Base-by-base conservation (phyloP, 2,888 invertebrate species). In the Nemoura dubitans region DNA sequence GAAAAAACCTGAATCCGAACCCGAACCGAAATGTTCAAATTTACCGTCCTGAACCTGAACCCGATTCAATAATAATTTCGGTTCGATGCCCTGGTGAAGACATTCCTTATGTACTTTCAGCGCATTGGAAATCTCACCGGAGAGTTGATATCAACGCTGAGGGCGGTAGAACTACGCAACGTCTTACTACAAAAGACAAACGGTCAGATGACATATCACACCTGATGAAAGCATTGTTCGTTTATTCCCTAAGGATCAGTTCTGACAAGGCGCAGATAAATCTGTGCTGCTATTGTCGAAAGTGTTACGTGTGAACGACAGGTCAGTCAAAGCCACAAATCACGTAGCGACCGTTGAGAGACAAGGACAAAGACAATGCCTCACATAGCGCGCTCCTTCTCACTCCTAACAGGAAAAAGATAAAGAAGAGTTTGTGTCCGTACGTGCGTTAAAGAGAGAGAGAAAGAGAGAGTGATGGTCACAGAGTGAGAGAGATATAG, bases 321-420 rank as follows among this genome's bases (percentile, higher is more conserved):
- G 81, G 81, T 81, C 78, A 42, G 59, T 26, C 10, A 42, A 78
- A 82, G 80, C 82, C 86, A 86, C 87, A 85, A 87, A 87, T 86
- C 87, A 59, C 59, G 76, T 29, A 59, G 84, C 26, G 85, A 14
- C n/a, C 85, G 81, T 76, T 30, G 26, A 30, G n/a, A 76, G 84
- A 83, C 30, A 26, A 25, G 76, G 30, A 3, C 36, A 30, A 28
- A 76, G 84, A 83, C 30, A 26, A 25, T 29, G 30, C 59, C 59
- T 59, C 10, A n/a, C n/a, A 36, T 3, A 36, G 59, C 59, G 1
- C 21, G 21, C 59, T 1, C 21, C 59, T 16, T 59, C 21, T 2
- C 59, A 59, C 59, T 59, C 21, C 21, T 59, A 59, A 59, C 59
- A 59, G 16, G 59, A 59, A 59, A 21, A 59, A 59, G 59, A 59